phyloP scores from a whole-genome alignment of 2,888 invertebrate species.

The Hyposoter didymator region DNA sequence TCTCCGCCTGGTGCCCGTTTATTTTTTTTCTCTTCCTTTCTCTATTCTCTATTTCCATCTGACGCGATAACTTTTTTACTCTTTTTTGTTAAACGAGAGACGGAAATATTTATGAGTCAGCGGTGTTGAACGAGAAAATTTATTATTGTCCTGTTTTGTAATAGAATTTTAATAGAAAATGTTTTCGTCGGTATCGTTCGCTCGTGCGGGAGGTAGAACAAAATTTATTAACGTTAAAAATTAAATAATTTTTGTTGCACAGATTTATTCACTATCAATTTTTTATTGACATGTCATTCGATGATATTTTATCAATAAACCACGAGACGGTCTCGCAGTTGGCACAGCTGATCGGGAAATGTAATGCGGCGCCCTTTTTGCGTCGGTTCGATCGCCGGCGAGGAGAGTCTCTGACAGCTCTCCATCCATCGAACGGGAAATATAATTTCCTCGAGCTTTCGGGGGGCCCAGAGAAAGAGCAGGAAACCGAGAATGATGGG shows the following conservation, averaged over 20 bases:
- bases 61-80: not conserved
- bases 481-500: conserved; percentile 13
- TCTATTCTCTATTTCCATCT: conserved; percentile 20
- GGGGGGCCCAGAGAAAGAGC: conserved; percentile 9
- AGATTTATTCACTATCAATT: not conserved
- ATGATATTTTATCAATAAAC: conserved; percentile 22
- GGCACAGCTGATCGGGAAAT: not conserved
- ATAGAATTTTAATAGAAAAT: not conserved
- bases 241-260: not conserved
- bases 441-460: conserved; percentile 57
- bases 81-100: conserved; percentile 6
- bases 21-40: not conserved
- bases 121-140: not conserved
- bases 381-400: conserved; percentile 23
- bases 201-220: not conserved
- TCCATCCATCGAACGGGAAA: conserved; percentile 36
- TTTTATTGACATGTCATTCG: not conserved
- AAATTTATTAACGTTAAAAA: not conserved
- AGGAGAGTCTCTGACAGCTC: conserved; percentile 27
- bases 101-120: conserved; percentile 6
- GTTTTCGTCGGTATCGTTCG: not conserved
- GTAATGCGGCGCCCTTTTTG: conserved; percentile 39
- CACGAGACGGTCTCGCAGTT: not conserved
- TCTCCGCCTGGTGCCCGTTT: not conserved
- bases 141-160: not conserved